Evolutionary conservation across 2,888 invertebrate species (phyloP).

Genomic region (Leucophenga maculata): DNA sequence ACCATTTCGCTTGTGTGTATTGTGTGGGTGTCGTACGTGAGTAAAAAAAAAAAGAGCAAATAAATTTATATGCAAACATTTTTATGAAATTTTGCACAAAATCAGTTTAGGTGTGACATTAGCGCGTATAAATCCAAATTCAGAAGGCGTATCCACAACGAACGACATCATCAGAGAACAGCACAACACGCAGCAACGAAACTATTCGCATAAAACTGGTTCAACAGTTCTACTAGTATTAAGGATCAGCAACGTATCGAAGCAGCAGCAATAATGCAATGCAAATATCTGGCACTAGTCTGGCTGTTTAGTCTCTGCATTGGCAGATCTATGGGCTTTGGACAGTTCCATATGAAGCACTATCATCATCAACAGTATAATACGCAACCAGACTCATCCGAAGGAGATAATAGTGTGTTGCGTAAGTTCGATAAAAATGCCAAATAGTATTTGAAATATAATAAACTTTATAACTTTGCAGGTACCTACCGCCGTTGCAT

Average conservation of each 20-base stretch:
- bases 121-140: conserved; percentile 11
- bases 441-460: background rate
- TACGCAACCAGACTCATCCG: conserved; percentile 56
- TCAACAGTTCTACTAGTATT: too few relatives aligned
- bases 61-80: background rate
- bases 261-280: conserved; percentile 33
- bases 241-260: background rate
- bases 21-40: background rate
- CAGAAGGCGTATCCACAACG: background rate
- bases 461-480: conserved; percentile 34
- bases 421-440: conserved; percentile 46
- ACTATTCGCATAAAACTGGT: too few relatives aligned
- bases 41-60: conserved; percentile 7
- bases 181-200: background rate
- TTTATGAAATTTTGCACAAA: conserved; percentile 10
- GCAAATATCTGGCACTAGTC: conserved; percentile 42
- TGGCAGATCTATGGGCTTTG: conserved; percentile 53
- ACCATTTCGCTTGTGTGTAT: conserved; percentile 12
- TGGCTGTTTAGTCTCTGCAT: conserved; percentile 43
- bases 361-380: conserved; percentile 60
- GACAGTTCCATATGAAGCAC: conserved; percentile 66
- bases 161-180: background rate
- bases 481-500: conserved; percentile 70
- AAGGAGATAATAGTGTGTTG: conserved; percentile 60
- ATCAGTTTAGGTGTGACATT: conserved; percentile 24